Evolutionary conservation across 2,113 vertebrate genomes (phyloP).

Genomic region (Pseudonaja textilis): DNA sequence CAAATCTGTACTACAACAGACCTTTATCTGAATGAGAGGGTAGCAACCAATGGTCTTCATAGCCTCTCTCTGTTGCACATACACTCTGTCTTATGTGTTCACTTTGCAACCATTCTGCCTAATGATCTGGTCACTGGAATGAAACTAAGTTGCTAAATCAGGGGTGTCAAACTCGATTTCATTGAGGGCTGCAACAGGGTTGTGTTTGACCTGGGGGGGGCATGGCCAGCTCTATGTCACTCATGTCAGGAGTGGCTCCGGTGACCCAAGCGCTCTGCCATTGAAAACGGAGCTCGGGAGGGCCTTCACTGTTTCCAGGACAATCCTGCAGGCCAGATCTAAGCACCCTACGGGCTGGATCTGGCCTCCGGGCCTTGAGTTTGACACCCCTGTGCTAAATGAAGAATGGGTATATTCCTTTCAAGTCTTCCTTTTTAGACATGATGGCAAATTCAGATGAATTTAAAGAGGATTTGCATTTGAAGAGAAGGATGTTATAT

Average conservation of each 20-base stretch:
- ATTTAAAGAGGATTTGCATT: background rate
- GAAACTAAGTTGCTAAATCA: background rate
- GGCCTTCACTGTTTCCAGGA: no score
- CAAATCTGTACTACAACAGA: background rate
- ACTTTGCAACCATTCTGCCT: background rate
- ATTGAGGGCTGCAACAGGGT: no score
- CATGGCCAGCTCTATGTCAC: no score
- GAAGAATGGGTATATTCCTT: background rate
- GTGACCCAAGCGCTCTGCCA: no score
- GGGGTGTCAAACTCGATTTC: no score
- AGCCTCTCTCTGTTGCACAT: background rate
- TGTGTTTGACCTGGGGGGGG: no score
- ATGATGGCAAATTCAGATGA: background rate
- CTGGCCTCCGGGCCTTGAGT: no score
- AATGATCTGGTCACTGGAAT: background rate
- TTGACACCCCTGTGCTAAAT: background rate
- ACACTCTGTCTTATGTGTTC: background rate
- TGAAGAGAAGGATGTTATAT: background rate
- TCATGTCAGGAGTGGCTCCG: no score
- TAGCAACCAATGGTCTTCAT: background rate
- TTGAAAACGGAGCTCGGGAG: no score
- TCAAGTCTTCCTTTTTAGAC: background rate
- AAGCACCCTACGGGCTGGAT: no score
- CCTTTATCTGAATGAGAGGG: background rate
- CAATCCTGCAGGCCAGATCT: rapidly evolving